A percentile compares a stretch with the other conserved stretches of the same genome.
These are phyloP conservation scores for Osmerus mordax DNA, from an alignment of 2,113 vertebrate species.

Conservation along the genomic window DNA sequence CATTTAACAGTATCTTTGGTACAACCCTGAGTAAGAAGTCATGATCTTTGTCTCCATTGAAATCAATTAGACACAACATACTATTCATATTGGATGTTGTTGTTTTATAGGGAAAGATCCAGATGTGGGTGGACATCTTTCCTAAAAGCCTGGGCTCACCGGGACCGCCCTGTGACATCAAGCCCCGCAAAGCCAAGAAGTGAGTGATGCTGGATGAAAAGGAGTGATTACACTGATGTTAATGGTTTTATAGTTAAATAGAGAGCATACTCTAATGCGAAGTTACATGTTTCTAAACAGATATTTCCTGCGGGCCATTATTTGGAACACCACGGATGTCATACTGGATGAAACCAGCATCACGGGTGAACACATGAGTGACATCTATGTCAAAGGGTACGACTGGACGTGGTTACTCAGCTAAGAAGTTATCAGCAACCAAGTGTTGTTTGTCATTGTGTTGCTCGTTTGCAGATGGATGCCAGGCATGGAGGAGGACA, in stretches of 20 bases:
- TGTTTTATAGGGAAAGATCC: slow-evolving; percentile 81
- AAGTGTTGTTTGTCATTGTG: not conserved
- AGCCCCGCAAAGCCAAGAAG: slow-evolving; percentile 91
- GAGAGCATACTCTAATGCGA: not conserved
- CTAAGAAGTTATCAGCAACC: too few species aligned
- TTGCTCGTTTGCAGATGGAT: slow-evolving; percentile 81
- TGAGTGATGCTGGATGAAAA: slow-evolving; percentile 52
- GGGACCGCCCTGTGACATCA: slow-evolving; percentile 92
- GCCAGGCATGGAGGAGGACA: slow-evolving; percentile 95
- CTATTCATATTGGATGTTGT: not conserved
- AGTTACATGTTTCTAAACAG: slow-evolving; percentile 61
- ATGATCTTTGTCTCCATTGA: too few species aligned
- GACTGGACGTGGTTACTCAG: too few species aligned
- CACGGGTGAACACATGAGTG: slow-evolving; percentile 95
- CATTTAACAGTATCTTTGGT: too few species aligned
- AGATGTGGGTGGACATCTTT: slow-evolving; percentile 98
- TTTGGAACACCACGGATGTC: slow-evolving; percentile 97
- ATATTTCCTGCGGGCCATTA: slow-evolving; percentile 79
- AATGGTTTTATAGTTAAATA: not conserved
- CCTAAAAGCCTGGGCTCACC: slow-evolving; percentile 87
- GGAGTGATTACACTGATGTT: not conserved
- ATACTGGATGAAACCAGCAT: slow-evolving; percentile 93
- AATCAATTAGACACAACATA: too few species aligned
- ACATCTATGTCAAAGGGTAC: slow-evolving; percentile 96
- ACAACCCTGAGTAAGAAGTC: too few species aligned